Percentiles rank a stretch among this genome's conserved stretches.
These are phyloP conservation scores for Machimus rusticus DNA, from an alignment of 2,888 invertebrate genomes.

Conservation along the genomic window DNA sequence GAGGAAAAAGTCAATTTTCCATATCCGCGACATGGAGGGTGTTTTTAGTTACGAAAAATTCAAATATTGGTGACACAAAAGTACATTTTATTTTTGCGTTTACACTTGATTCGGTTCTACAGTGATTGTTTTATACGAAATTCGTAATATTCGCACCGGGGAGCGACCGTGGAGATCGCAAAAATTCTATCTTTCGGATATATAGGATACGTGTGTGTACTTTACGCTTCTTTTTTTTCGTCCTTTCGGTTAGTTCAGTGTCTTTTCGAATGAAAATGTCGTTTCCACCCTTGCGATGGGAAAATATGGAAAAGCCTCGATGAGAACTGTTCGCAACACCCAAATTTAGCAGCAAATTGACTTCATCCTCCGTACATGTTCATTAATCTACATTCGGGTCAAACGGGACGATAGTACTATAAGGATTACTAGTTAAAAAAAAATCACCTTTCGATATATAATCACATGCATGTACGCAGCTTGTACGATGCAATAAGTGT, in stretches of 20 bases:
- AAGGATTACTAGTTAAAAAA: neutral
- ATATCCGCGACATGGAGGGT: conserved; percentile 54
- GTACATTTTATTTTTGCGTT: conserved; percentile 42
- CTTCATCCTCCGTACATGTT: neutral
- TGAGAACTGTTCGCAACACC: conserved; percentile 6
- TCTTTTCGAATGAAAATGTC: conserved; percentile 26
- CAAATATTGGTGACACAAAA: conserved; percentile 49
- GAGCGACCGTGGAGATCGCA: neutral
- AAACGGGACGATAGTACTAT: conserved; percentile 35
- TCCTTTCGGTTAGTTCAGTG: conserved; percentile 14
- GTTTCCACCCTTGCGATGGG: conserved; percentile 20
- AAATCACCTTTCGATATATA: conserved; percentile 2
- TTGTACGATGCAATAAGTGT: conserved; percentile 24
- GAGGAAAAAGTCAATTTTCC: conserved; percentile 54
- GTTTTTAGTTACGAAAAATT: conserved; percentile 52
- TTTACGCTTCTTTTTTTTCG: neutral
- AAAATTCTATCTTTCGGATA: conserved; percentile 29
- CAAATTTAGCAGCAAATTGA: neutral
- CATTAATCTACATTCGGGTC: conserved; percentile 16
- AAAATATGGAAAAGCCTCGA: neutral
- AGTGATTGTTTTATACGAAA: conserved; percentile 29
- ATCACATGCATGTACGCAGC: conserved; percentile 20
- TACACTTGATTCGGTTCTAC: conserved; percentile 40
- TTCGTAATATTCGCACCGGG: conserved; percentile 19
- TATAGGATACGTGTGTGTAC: conserved; percentile 31